Evolutionary conservation across 2,113 vertebrate species (phyloP).

Genomic region (Raja brachyura): DNA sequence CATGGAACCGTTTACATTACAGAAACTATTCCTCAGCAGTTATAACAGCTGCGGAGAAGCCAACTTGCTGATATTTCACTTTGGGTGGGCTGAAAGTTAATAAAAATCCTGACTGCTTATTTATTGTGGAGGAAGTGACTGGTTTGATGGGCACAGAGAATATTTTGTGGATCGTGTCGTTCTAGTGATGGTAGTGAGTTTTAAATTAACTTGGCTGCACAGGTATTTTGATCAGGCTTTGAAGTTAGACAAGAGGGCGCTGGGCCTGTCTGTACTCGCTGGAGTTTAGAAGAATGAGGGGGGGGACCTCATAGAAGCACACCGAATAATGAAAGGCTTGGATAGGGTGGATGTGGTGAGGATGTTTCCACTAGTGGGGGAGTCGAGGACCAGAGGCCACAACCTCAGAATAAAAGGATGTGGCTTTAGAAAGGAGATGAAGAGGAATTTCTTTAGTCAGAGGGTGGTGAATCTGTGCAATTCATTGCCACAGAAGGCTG

Average conservation of each 20-base stretch:
- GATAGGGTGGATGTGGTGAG: too few relatives aligned
- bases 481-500: too few relatives aligned
- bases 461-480: too few relatives aligned
- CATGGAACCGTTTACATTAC: background rate
- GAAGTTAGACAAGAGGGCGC: background rate
- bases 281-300: too few relatives aligned
- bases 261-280: too few relatives aligned
- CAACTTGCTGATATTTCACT: conserved; percentile 1
- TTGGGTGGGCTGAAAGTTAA: background rate
- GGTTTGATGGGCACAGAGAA: background rate
- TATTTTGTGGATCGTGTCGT: background rate
- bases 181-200: background rate
- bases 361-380: too few relatives aligned
- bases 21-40: background rate
- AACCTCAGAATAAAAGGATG: too few relatives aligned
- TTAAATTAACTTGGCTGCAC: background rate
- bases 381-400: too few relatives aligned
- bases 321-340: too few relatives aligned
- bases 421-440: too few relatives aligned
- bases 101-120: conserved; percentile 18
- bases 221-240: background rate
- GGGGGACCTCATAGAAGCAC: too few relatives aligned
- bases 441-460: too few relatives aligned
- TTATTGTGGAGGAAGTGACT: background rate
- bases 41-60: background rate